Evolutionary conservation across 2,888 invertebrate species (phyloP), one percentile per base, ranked within the genome.

Genomic region (Lottia scabra): DNA sequence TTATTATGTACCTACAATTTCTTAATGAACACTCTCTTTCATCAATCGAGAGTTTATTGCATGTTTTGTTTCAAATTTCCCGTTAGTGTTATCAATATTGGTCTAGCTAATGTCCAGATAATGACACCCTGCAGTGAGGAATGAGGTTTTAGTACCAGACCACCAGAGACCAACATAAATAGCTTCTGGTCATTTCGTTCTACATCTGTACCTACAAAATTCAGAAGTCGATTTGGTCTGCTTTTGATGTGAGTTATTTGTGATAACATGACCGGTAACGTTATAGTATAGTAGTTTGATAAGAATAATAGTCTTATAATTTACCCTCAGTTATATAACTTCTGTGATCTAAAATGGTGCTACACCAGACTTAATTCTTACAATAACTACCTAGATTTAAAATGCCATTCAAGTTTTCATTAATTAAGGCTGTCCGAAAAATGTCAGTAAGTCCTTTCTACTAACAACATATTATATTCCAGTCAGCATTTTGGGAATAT

Each of bases 51-150:
- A 23, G 19, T 56, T 56, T 56, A 56, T 56, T 56, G 19, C 56
- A 56, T 56, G 56, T 56, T 56, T 56, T 56, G 56, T 56, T 56
- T 56, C 56, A 56, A 56, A 56, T 56, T 19, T 3, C 56, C 56
- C 56, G 56, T 56, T 56, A 56, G 56, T 56, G 56, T n/a, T 56
- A 56, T 56, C 56, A 56, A 19, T 56, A 23, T 56, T 23, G 56
- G 23, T 19, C 56, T 23, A 56, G 23, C 56, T 56, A 23, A 56
- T 56, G 56, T 56, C 19, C 23, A 23, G 19, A 23, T 56, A 56
- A 56, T 56, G 19, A 56, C 56, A 23, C 56, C 56, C 56, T 12
- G 56, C 23, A 23, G 56, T 56, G 56, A 23, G 19, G 19, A 56
- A 56, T 56, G 19, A 56, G 56, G 56, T 56, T 23, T 38, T 19